Evolutionary conservation across 1,140 invertebrate species (phyloP), one percentile per base, ranked within the genome.

Genomic region (Drosophila pachea): DNA sequence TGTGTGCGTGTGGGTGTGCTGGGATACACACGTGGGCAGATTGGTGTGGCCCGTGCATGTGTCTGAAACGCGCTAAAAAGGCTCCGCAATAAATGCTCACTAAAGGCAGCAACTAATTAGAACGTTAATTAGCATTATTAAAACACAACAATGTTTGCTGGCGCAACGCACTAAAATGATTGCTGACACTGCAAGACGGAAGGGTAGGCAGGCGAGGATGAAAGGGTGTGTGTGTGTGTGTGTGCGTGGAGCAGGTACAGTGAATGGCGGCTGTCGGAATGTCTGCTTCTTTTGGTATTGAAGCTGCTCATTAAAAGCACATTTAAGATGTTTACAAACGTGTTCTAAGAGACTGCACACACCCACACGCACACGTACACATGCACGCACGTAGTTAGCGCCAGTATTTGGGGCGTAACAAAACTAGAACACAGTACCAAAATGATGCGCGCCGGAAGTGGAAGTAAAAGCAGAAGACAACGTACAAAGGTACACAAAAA

Each of bases 251-350:
- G 43, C 12, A 43, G 53, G 50, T 61, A 63, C 63, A 66, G 68
- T 43, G 61, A 48, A 35, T 62, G 67, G 63, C 72, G 72, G 66
- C 58, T 70, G 65, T 29, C 43, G 55, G 47, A 43, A 36, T 66
- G 48, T 60, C 62, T 74, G 58, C 32, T 58, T 73, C 16, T 65
- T 53, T 48, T 49, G 22, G 32, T 14, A 33, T 63, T 74, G 64
- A 81, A 74, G 68, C 74, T 81, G 74, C 76, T 84, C 81, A 86
- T 86, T 86, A 86, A 86, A 86, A 86, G 82, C 74, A 86, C 81
- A 86, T 86, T 86, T 86, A 81, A 86, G 81, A 86, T 86, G 81
- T 86, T 86, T 86, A 86, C 81, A 86, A 86, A 86, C 81, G 81
- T 86, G 77, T 86, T 81, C 62, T 60, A 56, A 86, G 76, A 86